Evolutionary conservation across 2,113 vertebrate species (phyloP).

Genomic region (Eurystomus gularis): DNA sequence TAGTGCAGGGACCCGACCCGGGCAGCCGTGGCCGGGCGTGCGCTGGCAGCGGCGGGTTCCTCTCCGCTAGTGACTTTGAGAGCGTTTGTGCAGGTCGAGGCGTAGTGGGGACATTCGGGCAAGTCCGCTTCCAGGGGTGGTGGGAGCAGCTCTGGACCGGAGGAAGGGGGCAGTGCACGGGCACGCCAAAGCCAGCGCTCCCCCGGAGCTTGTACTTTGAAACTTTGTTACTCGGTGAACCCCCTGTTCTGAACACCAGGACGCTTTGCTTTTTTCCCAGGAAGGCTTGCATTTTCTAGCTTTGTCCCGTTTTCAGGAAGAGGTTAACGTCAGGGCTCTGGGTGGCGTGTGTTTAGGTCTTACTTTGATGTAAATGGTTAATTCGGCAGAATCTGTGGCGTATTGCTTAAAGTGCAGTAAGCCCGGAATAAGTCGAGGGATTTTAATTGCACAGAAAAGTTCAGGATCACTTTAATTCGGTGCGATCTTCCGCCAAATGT

Average conservation of each 20-base stretch:
- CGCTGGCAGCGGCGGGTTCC: not conserved
- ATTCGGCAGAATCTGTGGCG: not conserved
- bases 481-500: not conserved
- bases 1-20: not conserved
- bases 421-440: not conserved
- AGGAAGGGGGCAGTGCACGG: not conserved
- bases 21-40: not conserved
- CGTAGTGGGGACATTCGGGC: rapidly evolving
- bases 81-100: not conserved
- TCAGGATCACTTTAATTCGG: not conserved
- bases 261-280: not conserved
- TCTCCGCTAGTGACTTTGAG: not conserved
- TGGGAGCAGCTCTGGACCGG: not conserved
- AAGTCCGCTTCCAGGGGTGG: not conserved
- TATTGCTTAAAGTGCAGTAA: not conserved
- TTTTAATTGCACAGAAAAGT: not conserved
- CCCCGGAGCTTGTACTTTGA: not conserved
- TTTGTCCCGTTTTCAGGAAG: not conserved
- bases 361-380: not conserved
- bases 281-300: not conserved
- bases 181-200: not conserved
- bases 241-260: not conserved
- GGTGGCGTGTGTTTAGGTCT: not conserved
- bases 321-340: not conserved
- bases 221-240: slow-evolving; percentile 3